Conservation (phyloP, 1,140 invertebrate genomes). For the Brachionus sp. region DNA sequence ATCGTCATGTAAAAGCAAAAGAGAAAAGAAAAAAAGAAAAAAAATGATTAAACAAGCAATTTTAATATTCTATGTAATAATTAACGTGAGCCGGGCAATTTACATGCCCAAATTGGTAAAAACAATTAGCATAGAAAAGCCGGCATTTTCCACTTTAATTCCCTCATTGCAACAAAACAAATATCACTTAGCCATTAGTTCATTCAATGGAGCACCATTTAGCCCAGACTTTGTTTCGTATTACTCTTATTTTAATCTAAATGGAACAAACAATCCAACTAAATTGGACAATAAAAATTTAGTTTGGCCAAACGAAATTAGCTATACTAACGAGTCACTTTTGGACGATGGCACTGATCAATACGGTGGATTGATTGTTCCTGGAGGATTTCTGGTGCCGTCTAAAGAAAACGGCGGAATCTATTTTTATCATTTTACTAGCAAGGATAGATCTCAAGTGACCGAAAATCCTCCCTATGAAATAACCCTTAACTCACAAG, state of each 20-base stretch:
- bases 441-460: constrained; percentile 19
- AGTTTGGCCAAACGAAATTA: constrained; percentile 36
- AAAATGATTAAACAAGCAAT: not conserved
- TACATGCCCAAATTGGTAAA: constrained; percentile 10
- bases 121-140: not conserved
- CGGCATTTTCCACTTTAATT: constrained; percentile 19
- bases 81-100: not conserved
- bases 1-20: not conserved
- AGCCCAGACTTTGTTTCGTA: constrained; percentile 30
- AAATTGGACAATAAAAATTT: constrained; percentile 23
- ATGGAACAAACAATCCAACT: not conserved
- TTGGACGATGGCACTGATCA: not conserved
- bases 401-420: constrained; percentile 41
- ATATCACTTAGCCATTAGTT: constrained; percentile 24
- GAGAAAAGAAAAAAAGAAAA: not conserved
- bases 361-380: constrained; percentile 26
- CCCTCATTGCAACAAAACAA: not conserved
- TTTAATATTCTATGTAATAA: not conserved
- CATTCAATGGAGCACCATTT: constrained; percentile 31
- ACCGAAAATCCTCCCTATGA: not conserved
- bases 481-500: not conserved
- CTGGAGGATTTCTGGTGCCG: constrained; percentile 34
- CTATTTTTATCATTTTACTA: constrained; percentile 38
- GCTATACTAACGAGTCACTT: not conserved
- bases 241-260: constrained; percentile 19